Conservation (phyloP, 2,888 invertebrate genomes). For the Drosophila suboccidentalis region DNA sequence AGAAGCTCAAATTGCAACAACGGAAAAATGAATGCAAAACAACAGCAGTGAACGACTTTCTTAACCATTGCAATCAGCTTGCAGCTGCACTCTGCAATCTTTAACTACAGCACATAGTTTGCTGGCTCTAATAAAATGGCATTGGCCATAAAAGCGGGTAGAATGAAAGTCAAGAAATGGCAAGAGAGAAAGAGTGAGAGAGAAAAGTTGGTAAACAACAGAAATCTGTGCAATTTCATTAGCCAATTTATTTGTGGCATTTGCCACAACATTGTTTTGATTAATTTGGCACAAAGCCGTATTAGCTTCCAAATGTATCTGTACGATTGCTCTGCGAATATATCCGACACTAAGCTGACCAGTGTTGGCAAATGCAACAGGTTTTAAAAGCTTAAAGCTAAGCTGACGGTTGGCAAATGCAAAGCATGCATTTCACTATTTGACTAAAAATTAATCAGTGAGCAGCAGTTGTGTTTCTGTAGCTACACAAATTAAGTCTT, state of each 20-base stretch:
- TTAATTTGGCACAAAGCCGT: slow-evolving; percentile 54
- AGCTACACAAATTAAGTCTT: too few species aligned
- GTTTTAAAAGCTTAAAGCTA: slow-evolving; percentile 17
- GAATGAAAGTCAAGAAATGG: slow-evolving; percentile 35
- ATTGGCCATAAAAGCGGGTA: slow-evolving; percentile 67
- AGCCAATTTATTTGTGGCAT: slow-evolving; percentile 61
- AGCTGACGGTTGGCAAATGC: slow-evolving; percentile 6
- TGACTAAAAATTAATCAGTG: neutral
- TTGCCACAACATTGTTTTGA: slow-evolving; percentile 72
- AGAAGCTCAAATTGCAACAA: slow-evolving; percentile 3
- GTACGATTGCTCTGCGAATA: slow-evolving; percentile 18
- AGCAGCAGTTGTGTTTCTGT: too few species aligned
- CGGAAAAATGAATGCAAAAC: neutral
- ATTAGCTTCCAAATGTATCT: slow-evolving; percentile 24
- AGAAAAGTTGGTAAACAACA: slow-evolving; percentile 16
- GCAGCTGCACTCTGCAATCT: slow-evolving; percentile 45
- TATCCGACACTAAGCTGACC: slow-evolving; percentile 61
- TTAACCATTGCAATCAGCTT: slow-evolving; percentile 34
- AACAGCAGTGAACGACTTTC: slow-evolving; percentile 8
- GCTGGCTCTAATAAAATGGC: slow-evolving; percentile 67
- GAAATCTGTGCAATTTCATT: slow-evolving; percentile 54
- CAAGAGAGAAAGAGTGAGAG: slow-evolving; percentile 3
- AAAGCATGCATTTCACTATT: neutral
- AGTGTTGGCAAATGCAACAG: slow-evolving; percentile 36
- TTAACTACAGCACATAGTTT: slow-evolving; percentile 63